Base-by-base conservation (phyloP, 2,797 vertebrate species). In the Apogon hyalosoma region DNA sequence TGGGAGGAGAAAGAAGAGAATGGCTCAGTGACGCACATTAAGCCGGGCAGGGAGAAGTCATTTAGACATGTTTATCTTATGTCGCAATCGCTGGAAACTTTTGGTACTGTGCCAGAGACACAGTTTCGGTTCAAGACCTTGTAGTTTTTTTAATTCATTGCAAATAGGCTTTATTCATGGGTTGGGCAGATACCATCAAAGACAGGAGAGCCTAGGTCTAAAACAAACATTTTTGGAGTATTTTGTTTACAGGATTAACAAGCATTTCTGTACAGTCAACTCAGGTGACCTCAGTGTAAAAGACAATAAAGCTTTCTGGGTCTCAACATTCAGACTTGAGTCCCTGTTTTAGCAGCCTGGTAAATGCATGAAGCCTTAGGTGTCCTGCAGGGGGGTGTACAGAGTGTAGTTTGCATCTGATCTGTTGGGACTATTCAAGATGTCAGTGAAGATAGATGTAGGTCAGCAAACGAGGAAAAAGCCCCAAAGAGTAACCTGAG, bases 21-120 rank as follows among this genome's bases (percentile, higher is more conserved):
- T 56, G 18, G 7, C 19, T 16, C 49, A n/a, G 1, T 84, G 83
- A 83, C 71, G 62, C 60, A 80, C 1, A 6, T 31, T 45, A 14
- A 11, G 38, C 42, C 47, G 18, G 19, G 4, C 9, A 55, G 47
- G 49, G 39, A 62, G 19, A 66, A 66, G 49, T 65, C 39, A 47
- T 69, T 75, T 38, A 39, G 36, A 54, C 13, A 13, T 36, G 42
- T 73, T 69, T 58, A 51, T 75, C n/a, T 69, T 40, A 45, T 33
- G 43, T 52, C 66, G 53, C 39, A 45, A 8, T 48, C 48, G 58
- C 15, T 2, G 7, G 16, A 72, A 46, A 7, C 8, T 48, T 10
- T 54, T 74, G 63, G 53, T 77, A 15, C 18, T 3, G 2, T 2
- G 10, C 7, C 24, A 1, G 46, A 15, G 50, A 51, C 13, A 65